Base-by-base conservation (phyloP, 2,113 vertebrate genomes). In the Leptobrachium leishanense region DNA sequence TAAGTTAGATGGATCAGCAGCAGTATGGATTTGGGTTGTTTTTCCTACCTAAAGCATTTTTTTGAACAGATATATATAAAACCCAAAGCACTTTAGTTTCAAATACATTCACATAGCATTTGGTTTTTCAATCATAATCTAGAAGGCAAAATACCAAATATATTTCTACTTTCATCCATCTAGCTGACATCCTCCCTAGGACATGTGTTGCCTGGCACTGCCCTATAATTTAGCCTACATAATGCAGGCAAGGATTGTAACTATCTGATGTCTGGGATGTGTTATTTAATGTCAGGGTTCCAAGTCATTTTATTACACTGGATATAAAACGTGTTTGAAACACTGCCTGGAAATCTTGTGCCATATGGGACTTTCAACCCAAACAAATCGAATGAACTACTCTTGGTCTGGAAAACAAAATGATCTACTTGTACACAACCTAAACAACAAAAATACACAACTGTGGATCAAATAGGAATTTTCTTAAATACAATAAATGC, bases 181-280 rank as follows among this genome's bases (percentile, higher is more conserved):
- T 57, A 54, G 44, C 6, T 59, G 40, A 67, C 12, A 39, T 67
- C 20, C 66, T 20, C 46, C 46, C n/a, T n/a, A 13, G 43, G 41
- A 31, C 63, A 44, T 13, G 44, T 43, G 73, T 11, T 66, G 44
- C 8, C 74, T 75, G 44, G 55, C 55, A 59, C 43, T 67, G 43
- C 44, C 43, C 73, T 75, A 65, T 65, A 50, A 75, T 75, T 75
- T 75, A 65, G 43, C 43, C 55, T 64, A 7, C 8, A 57, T 43
- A 73, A 73, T 10, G 43, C 40, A 46, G 55, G 20, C 43, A 50
- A 50, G 4, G 50, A 11, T 53, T 72, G 46, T 54, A 76, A 57
- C 39, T 39, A 39, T 68, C 68, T 57, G 3, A 7, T 42, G 46
- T 7, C 74, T 68, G 31, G 41, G 2, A 44, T 15, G 15, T 5